These are phyloP conservation scores for Camelus bactrianus DNA, from an alignment of 2,113 vertebrate genomes.

Conservation along the genomic window DNA sequence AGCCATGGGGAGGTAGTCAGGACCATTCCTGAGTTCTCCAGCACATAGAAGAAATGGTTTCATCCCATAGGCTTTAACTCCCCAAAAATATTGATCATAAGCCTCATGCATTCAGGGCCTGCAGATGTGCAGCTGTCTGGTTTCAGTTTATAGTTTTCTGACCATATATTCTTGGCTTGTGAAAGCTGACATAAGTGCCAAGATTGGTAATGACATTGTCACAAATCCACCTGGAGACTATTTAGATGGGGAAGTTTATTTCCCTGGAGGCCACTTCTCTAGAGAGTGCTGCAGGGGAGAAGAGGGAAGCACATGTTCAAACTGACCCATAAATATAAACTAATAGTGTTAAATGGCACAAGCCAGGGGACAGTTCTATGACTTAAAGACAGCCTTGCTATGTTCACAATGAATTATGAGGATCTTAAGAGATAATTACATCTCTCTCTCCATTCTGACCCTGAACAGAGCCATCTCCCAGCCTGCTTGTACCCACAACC, in stretches of 20 bases:
- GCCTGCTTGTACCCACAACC: not conserved
- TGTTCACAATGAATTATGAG: not conserved
- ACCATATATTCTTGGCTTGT: not conserved
- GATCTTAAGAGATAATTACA: not conserved
- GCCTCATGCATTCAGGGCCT: not conserved
- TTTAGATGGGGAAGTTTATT: not conserved
- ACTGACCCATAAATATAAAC: not conserved
- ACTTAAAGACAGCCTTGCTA: not conserved
- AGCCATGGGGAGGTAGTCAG: not conserved
- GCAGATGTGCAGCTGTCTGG: not conserved
- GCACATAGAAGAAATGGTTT: not conserved
- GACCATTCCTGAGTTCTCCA: not conserved
- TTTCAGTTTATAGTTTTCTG: not conserved
- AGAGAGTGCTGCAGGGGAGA: not conserved
- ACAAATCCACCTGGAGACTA: not conserved
- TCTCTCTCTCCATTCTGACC: not conserved
- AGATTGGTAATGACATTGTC: not conserved
- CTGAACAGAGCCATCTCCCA: not conserved
- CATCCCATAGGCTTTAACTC: not conserved
- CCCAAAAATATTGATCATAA: not conserved
- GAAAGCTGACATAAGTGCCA: not conserved
- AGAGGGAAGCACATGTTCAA: slow-evolving; percentile 13
- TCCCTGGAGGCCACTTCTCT: not conserved
- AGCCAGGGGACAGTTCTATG: not conserved
- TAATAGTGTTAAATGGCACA: not conserved